phyloP scores from a whole-genome alignment of 2,888 invertebrate species.

The Eristalis intricaria region DNA sequence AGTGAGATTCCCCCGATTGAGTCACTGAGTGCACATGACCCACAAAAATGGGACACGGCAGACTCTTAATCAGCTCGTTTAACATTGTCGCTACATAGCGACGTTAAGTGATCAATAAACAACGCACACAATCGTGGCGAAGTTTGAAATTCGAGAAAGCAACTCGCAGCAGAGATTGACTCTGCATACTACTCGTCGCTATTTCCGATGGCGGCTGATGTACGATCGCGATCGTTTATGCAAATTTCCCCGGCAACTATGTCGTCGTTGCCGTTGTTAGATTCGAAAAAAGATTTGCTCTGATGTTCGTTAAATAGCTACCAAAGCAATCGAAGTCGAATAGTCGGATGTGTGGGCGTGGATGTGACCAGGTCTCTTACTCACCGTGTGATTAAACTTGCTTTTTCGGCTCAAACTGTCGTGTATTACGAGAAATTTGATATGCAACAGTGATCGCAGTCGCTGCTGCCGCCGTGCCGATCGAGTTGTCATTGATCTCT shows the following conservation, averaged over 20 bases:
- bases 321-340: neutral
- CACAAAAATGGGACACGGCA: conserved; percentile 20
- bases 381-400: conserved; percentile 7
- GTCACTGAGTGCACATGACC: conserved; percentile 18
- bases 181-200: neutral
- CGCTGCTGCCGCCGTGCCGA: conserved; percentile 15
- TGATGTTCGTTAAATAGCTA: conserved; percentile 24
- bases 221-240: conserved; percentile 54
- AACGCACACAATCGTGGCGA: conserved; percentile 16
- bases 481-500: conserved; percentile 65
- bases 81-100: neutral
- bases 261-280: conserved; percentile 9
- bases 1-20: conserved; percentile 8
- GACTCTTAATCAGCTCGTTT: conserved; percentile 17
- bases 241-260: conserved; percentile 37
- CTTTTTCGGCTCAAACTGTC: conserved; percentile 31
- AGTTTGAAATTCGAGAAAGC: conserved; percentile 42
- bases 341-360: conserved; percentile 46
- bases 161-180: neutral
- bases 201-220: conserved; percentile 34
- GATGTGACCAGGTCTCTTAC: neutral
- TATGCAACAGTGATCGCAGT: conserved; percentile 58
- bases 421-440: conserved; percentile 46
- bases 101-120: conserved; percentile 57
- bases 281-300: conserved; percentile 15